Percentiles rank a stretch among this genome's conserved stretches.
These are phyloP conservation scores for Oncorhynchus nerka DNA, from an alignment of 2,113 vertebrate genomes.

Conservation along the genomic window DNA sequence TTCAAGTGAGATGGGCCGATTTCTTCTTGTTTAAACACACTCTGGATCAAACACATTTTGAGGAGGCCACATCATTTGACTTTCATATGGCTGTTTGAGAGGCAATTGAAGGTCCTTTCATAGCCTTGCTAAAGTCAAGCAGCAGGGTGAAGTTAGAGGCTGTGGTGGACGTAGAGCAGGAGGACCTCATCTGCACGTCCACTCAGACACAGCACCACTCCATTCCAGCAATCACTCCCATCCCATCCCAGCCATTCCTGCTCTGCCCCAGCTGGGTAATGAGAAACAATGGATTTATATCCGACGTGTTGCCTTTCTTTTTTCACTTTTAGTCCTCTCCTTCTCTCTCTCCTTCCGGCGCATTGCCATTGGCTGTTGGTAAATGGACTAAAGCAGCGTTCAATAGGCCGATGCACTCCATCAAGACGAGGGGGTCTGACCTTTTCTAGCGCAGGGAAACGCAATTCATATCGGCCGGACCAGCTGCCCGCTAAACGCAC, in stretches of 20 bases:
- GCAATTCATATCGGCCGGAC: conserved; percentile 76
- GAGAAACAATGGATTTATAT: conserved; percentile 72
- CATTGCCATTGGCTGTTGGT: conserved; percentile 69
- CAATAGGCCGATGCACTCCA: conserved; percentile 77
- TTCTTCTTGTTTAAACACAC: no score
- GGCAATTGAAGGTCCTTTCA: conserved; percentile 20
- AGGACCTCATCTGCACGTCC: conserved; percentile 39
- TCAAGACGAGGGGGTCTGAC: conserved; percentile 78
- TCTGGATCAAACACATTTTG: background rate
- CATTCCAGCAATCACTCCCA: conserved; percentile 6
- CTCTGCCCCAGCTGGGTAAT: conserved; percentile 59
- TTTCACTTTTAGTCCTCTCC: conserved; percentile 3
- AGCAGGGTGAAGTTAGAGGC: conserved; percentile 17
- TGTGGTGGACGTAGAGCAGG: conserved; percentile 24
- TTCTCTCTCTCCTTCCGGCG: conserved; percentile 53
- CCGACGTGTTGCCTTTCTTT: conserved; percentile 58
- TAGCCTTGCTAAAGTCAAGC: conserved; percentile 27
- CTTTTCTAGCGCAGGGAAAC: conserved; percentile 73
- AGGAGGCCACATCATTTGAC: conserved; percentile 17
- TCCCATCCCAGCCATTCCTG: conserved; percentile 56
- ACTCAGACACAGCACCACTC: conserved; percentile 38
- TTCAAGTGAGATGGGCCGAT: background rate
- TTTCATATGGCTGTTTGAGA: conserved; percentile 43
- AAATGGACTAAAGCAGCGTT: conserved; percentile 78
- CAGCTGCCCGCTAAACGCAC: conserved; percentile 77